phyloP scores from a whole-genome alignment of 1,140 invertebrate species.

The Diachasma alloeum region DNA sequence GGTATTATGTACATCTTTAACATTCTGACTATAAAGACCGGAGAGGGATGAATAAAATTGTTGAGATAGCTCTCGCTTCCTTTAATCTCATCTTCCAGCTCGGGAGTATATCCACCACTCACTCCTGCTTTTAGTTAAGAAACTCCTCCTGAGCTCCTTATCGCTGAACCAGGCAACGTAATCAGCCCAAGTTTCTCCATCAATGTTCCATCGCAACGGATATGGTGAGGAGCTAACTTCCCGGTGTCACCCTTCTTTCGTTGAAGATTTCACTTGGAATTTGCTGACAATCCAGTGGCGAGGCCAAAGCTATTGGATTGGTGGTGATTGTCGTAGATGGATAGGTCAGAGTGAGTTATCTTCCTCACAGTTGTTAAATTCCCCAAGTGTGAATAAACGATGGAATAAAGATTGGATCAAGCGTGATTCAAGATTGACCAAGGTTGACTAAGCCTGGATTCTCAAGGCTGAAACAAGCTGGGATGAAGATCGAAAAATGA shows the following conservation, averaged over 20 bases:
- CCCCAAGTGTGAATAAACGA: no score
- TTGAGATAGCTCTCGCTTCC: conserved; percentile 44
- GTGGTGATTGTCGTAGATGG: background rate
- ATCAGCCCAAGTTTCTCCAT: conserved; percentile 52
- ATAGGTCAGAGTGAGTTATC: background rate
- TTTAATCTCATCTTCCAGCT: conserved; percentile 41
- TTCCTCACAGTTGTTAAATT: background rate
- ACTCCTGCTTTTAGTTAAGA: conserved; percentile 43
- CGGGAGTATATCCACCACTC: conserved; percentile 18
- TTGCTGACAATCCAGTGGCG: conserved; percentile 21
- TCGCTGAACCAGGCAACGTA: conserved; percentile 28
- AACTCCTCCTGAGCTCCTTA: conserved; percentile 47
- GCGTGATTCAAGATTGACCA: no score
- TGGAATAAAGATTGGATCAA: no score
- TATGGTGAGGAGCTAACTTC: background rate
- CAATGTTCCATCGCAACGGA: conserved; percentile 48
- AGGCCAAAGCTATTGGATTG: background rate
- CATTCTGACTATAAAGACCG: background rate
- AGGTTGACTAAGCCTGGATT: no score
- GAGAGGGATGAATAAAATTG: conserved; percentile 38
- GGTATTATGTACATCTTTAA: background rate
- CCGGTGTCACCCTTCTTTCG: conserved; percentile 33
- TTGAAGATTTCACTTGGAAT: conserved; percentile 48
- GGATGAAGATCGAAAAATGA: no score
- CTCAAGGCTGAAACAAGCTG: no score